Percentiles rank a stretch among this genome's conserved stretches.
Evolutionary conservation across 1,140 invertebrate genomes (phyloP).

Genomic region (Cecropterus lyciades): DNA sequence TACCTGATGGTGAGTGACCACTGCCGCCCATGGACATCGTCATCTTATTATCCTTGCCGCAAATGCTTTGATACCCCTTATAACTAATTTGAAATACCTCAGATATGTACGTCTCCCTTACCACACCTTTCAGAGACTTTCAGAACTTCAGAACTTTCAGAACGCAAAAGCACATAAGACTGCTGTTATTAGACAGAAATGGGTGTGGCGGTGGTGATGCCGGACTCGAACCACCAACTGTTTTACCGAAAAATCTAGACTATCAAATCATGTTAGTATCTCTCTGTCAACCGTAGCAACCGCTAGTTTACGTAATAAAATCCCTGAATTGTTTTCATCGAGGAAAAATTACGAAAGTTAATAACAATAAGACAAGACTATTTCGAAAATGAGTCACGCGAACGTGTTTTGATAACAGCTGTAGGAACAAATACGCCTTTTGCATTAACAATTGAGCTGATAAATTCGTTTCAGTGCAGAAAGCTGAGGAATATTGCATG

Average conservation of each 20-base stretch:
- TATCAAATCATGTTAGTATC: constrained; percentile 38
- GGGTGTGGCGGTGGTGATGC: too few species aligned
- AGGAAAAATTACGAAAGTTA: constrained; percentile 13
- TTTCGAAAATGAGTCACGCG: constrained; percentile 28
- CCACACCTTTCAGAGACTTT: too few species aligned
- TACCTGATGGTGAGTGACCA: too few species aligned
- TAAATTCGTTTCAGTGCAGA: constrained; percentile 5
- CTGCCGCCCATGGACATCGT: too few species aligned
- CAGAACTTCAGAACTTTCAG: too few species aligned
- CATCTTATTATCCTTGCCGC: too few species aligned
- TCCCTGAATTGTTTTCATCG: neutral
- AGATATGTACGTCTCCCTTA: too few species aligned
- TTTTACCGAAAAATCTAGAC: constrained; percentile 15
- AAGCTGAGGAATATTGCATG: constrained; percentile 6
- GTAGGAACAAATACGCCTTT: constrained; percentile 10
- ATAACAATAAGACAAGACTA: constrained; percentile 14
- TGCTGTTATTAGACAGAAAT: too few species aligned
- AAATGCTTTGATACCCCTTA: too few species aligned
- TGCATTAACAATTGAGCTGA: constrained; percentile 8
- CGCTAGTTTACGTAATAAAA: constrained; percentile 1
- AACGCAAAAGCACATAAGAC: too few species aligned
- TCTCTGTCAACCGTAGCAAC: constrained; percentile 36
- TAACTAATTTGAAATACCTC: too few species aligned
- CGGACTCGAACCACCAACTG: too few species aligned
- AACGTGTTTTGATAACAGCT: constrained; percentile 14